Base-by-base conservation (phyloP, 2,113 vertebrate genomes). In the Scolopax mira region DNA sequence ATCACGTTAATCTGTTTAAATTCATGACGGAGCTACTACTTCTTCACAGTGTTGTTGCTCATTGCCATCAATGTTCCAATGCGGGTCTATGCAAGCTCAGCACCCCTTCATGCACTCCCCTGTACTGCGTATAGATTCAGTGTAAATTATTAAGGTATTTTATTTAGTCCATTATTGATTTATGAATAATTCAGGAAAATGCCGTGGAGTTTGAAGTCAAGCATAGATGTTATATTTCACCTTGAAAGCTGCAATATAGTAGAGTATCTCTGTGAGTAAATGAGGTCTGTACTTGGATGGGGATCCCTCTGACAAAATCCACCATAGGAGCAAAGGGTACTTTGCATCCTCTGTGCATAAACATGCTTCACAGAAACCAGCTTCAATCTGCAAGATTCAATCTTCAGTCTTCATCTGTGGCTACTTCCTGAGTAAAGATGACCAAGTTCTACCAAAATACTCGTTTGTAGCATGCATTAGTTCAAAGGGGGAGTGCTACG, bases 381-480 rank as follows among this genome's bases (percentile, higher is more conserved):
- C 41, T 85, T 79, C 58, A 6, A 69, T 61, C 39, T 44, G 31
- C 44, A 70, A 88, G n/a, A 23, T 48, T 48, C 48, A 23, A 23
- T 23, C 22, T 48, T 48, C 48, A 48, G 19, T 48, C 22, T 48
- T 48, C 48, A 48, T 23, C 48, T 48, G 25, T 67, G 83, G 18
- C 55, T 75, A 18, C 70, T 81, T 85, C 73, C 65, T 78, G 51
- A 15, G 23, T 73, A 73, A 61, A 52, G 21, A 6, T 3, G 2
- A 17, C 19, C 24, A 33, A 13, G 14, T 16, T 16, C 28, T 19
- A 62, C 8, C 49, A 49, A 91, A 86, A 88, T 6, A 46, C 7
- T 2, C 5, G 44, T 23, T 18, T 49, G 74, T n/a, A 69, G 62
- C 62, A 69, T 0, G 0, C 21, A 23, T 42, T 51, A 19, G 12